Conservation (phyloP, 2,113 vertebrate species). For the Etheostoma spectabile region DNA sequence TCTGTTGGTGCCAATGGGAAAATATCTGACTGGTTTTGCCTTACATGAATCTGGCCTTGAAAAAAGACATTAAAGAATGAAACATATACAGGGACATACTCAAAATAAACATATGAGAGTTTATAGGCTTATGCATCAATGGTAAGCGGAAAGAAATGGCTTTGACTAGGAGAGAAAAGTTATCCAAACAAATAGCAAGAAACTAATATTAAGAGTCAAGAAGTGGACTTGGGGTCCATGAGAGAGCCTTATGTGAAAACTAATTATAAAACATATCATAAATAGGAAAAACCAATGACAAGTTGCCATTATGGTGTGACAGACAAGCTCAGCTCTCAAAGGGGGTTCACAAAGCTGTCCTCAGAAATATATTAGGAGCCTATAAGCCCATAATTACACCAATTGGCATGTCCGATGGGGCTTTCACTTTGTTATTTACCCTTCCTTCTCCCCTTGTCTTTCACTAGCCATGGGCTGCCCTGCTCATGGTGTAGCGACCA, state of each 20-base stretch:
- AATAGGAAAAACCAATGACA: constrained; percentile 34
- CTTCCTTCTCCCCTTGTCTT: constrained; percentile 56
- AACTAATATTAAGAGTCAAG: constrained; percentile 32
- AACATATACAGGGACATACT: constrained; percentile 60
- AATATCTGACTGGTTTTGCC: constrained; percentile 47
- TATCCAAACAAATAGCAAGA: constrained; percentile 58
- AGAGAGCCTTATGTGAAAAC: constrained; percentile 9
- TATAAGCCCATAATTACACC: constrained; percentile 81
- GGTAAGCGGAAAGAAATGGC: constrained; percentile 39
- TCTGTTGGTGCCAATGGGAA: constrained; percentile 68
- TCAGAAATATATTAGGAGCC: constrained; percentile 77
- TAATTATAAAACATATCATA: constrained; percentile 24
- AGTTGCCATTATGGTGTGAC: constrained; percentile 43
- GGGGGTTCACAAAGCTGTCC: constrained; percentile 66
- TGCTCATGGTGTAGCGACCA: constrained; percentile 5
- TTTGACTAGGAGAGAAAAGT: constrained; percentile 46
- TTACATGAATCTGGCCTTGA: constrained; percentile 52
- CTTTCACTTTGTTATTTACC: constrained; percentile 63
- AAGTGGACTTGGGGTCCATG: constrained; percentile 4
- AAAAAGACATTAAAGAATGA: constrained; percentile 56
- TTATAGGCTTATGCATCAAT: constrained; percentile 35
- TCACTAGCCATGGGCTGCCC: constrained; percentile 46
- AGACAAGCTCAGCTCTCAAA: constrained; percentile 52
- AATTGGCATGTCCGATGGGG: constrained; percentile 73
- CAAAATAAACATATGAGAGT: constrained; percentile 68